These are phyloP conservation scores for Drosophila suzukii DNA, from an alignment of 1,140 invertebrate genomes.

Conservation along the genomic window DNA sequence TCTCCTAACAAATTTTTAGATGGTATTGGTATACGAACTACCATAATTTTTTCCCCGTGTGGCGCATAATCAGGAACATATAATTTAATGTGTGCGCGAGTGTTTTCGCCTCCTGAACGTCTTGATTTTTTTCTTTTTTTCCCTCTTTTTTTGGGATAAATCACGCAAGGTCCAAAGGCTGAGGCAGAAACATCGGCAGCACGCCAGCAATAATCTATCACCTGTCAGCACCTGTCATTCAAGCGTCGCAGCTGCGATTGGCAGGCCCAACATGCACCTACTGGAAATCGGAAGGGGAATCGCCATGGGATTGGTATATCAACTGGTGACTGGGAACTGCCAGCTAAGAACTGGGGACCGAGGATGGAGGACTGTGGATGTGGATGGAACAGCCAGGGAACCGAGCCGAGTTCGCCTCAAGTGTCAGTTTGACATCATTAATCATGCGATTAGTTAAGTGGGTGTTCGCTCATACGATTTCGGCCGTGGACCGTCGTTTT, in stretches of 20 bases:
- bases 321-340: not conserved
- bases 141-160: conserved; percentile 62
- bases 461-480: conserved; percentile 63
- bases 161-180: conserved; percentile 51
- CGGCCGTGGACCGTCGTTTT: conserved; percentile 8
- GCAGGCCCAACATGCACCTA: conserved; percentile 65
- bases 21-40: no score
- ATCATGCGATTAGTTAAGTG: conserved; percentile 84
- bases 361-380: not conserved
- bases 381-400: not conserved
- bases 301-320: not conserved
- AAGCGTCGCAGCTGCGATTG: conserved; percentile 82
- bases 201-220: conserved; percentile 82
- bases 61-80: conserved; percentile 54
- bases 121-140: not conserved
- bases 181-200: conserved; percentile 27
- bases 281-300: conserved; percentile 21
- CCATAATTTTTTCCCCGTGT: not conserved
- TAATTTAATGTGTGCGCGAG: conserved; percentile 44
- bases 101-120: conserved; percentile 1
- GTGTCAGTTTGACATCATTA: conserved; percentile 82
- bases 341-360: not conserved
- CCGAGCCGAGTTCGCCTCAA: conserved; percentile 50
- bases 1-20: no score
- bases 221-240: conserved; percentile 84